Conservation (phyloP, 2,888 invertebrate species). For the Protophormia terraenovae region DNA sequence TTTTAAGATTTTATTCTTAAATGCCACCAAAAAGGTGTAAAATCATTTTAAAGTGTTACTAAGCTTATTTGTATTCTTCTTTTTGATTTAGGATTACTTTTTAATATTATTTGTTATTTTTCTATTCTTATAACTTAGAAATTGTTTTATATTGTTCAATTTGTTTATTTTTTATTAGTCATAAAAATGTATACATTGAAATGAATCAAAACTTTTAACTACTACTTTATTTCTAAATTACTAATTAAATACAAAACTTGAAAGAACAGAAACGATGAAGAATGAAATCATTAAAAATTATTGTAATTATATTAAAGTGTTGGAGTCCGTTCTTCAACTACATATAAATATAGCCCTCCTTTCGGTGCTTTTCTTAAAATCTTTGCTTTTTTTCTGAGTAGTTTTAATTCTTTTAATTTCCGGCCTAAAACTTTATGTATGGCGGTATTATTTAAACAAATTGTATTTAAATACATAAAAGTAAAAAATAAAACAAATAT, state of each 20-base stretch:
- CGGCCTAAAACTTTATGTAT: not conserved
- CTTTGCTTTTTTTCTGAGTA: too few species aligned
- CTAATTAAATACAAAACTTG: too few species aligned
- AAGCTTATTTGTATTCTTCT: not conserved
- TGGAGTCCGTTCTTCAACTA: too few species aligned
- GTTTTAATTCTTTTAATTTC: not conserved
- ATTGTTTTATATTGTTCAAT: not conserved
- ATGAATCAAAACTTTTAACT: not conserved
- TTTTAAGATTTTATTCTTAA: not conserved
- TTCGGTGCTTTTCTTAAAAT: too few species aligned
- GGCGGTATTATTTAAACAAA: slow-evolving; percentile 33
- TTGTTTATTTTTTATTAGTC: not conserved
- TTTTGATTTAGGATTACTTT: too few species aligned
- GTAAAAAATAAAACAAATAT: not conserved
- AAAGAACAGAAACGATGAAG: not conserved
- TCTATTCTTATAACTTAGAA: not conserved
- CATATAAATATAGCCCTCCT: too few species aligned
- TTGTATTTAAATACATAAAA: slow-evolving; percentile 19
- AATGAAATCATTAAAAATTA: not conserved
- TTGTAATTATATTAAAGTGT: too few species aligned
- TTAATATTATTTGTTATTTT: not conserved
- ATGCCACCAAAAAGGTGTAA: not conserved
- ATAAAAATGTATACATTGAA: not conserved
- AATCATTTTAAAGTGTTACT: slow-evolving; percentile 12
- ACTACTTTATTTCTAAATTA: not conserved